Evolutionary conservation across 2,113 vertebrate species (phyloP), one percentile per base, ranked within the genome.

Genomic region (Numenius arquata): DNA sequence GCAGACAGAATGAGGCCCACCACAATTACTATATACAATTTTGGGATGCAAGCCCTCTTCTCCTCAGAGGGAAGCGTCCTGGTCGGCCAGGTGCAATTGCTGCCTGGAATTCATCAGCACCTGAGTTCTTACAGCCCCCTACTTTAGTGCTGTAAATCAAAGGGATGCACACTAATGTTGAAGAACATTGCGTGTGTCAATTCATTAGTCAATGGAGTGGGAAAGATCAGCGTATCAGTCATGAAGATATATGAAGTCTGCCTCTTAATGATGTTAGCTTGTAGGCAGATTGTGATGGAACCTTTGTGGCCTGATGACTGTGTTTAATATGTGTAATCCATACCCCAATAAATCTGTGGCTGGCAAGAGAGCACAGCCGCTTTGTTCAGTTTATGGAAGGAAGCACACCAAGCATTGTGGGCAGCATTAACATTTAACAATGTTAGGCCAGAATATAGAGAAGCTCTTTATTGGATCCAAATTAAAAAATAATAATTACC

Each of bases 221-320:
- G 77, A 91, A 94, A 94, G 80, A 97, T 81, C 90, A 95, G 77
- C 38, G 0, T 47, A 95, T 96, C 92, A 70, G 61, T 96, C 94
- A 95, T 68, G 85, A 95, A 97, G 96, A 97, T 95, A 91, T 74
- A 96, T 96, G 95, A 91, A 96, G 78, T 94, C 78, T 96, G 65
- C 77, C 53, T 94, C 70, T 97, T 97, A 96, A 97, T 91, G 89
- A 94, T 97, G 95, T 86, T 97, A 92, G 82, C 85, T 97, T 8
- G 36, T 93, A 96, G 94, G 87, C 92, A 96, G 94, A 32, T 85
- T 89, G 90, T 76, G 92, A 97, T 94, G 92, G 79, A 93, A 94
- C 68, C 81, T 96, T 88, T 93, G 72, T 96, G 84, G 93, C 81
- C 85, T 94, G 94, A 95, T 74, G 68, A 58, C 75, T 95, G 76